phyloP scores from a whole-genome alignment of 2,888 invertebrate genomes.

The Pardosa pseudoannulata region DNA sequence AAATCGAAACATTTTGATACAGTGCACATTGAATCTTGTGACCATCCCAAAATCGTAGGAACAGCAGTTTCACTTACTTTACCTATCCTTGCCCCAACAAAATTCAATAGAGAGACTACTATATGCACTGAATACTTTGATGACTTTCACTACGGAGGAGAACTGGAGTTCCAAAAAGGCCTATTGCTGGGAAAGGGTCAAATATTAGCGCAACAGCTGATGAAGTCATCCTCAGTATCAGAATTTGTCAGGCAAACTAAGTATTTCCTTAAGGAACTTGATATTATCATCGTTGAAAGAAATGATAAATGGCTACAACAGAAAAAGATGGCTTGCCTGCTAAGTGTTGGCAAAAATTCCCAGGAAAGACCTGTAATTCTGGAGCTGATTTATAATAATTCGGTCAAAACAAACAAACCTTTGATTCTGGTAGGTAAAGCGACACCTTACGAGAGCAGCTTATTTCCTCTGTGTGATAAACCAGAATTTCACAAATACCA shows the following conservation, averaged over 20 bases:
- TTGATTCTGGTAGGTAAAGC: slow-evolving; percentile 15
- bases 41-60: slow-evolving; percentile 13
- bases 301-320: not conserved
- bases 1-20: not conserved
- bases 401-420: not conserved
- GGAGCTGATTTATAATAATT: not conserved
- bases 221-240: not conserved
- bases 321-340: not conserved
- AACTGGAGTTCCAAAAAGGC: not conserved
- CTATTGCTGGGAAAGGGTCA: not conserved
- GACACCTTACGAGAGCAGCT: not conserved
- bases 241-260: not conserved
- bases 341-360: not conserved
- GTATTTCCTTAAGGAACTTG: not conserved
- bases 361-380: not conserved
- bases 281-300: not conserved
- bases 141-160: not conserved
- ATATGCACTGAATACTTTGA: not conserved
- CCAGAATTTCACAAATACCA: not conserved
- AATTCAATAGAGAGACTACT: too few species aligned
- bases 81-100: not conserved
- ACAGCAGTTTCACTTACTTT: slow-evolving; percentile 3
- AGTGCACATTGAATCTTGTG: slow-evolving; percentile 1
- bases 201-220: not conserved
- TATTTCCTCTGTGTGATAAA: not conserved